Base-by-base conservation (phyloP, 2,888 invertebrate genomes). In the Hydroisotoma schaefferi region DNA sequence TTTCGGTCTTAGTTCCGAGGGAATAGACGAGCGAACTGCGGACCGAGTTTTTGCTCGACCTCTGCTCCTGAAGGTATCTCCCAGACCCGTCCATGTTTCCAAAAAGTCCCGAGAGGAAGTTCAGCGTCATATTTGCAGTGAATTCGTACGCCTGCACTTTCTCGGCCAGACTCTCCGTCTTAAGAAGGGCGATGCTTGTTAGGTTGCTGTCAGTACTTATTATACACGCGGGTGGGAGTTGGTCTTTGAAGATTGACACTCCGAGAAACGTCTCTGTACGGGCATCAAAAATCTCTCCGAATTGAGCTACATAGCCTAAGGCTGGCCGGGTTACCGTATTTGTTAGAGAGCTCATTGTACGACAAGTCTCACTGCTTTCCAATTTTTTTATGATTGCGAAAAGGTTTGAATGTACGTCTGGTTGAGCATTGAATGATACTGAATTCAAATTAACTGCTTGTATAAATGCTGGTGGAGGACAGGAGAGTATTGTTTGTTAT, bases 41-140 rank as follows among this genome's bases (percentile, higher is more conserved):
- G 10, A n/a, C 18, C n/a, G 12, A 4, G 10, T 22, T 6, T 2
- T 4, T 33, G 4, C 2, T 23, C 3, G 38, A 6, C 2, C 4
- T 20, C 18, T 53, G 23, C 3, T 53, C 23, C 15, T 33, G 4
- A 33, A 53, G 53, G 23, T 8, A 38, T 8, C 8, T 10, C 22
- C 53, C 53, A 2, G 53, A 53, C 6, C 53, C 53, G 3, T 18
- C 33, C 38, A 53, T 22, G n/a, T 26, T 22, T 6, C 37, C 33
- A 2, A 53, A 18, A 3, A 37, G 53, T 25, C 53, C 53, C 2
- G 37, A 15, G 3, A 53, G 53, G 10, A 53, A 12, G 2, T 38
- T 53, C 8, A 53, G 20, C 2, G 33, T 33, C 53, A 53, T 15
- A 38, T 25, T 38, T 18, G 53, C 53, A 20, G 6, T 53, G 4